These are phyloP conservation scores for Drosophila demipolita DNA, from an alignment of 2,888 invertebrate genomes.

Conservation along the genomic window DNA sequence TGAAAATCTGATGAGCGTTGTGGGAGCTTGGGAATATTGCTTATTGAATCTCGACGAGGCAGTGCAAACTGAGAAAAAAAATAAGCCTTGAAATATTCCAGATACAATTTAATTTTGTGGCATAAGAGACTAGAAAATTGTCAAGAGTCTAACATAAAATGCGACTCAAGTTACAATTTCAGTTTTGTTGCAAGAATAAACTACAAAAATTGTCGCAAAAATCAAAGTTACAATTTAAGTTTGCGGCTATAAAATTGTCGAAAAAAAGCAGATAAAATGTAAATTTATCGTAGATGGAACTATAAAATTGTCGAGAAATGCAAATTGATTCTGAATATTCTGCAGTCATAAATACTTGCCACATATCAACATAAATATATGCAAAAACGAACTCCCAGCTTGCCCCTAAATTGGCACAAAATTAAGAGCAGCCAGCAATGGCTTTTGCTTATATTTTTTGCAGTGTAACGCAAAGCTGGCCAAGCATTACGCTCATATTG, in stretches of 20 bases:
- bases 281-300: background rate
- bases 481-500: constrained; percentile 53
- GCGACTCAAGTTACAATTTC: background rate
- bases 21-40: constrained; percentile 40
- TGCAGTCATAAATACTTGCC: background rate
- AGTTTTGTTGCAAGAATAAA: background rate
- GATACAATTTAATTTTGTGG: background rate
- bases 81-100: background rate
- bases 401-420: background rate
- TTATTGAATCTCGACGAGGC: constrained; percentile 15
- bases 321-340: background rate
- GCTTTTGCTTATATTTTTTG: background rate
- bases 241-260: background rate
- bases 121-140: background rate
- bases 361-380: background rate
- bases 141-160: background rate
- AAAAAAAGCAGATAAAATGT: background rate
- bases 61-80: background rate
- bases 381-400: background rate
- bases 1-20: constrained; percentile 39
- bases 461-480: constrained; percentile 43
- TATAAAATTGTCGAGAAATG: background rate
- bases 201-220: background rate
- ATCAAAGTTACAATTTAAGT: background rate
- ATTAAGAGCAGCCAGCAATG: background rate